Evolutionary conservation across 2,888 invertebrate genomes (phyloP), one percentile per base, ranked within the genome.

Genomic region (Euzophera pinguis): DNA sequence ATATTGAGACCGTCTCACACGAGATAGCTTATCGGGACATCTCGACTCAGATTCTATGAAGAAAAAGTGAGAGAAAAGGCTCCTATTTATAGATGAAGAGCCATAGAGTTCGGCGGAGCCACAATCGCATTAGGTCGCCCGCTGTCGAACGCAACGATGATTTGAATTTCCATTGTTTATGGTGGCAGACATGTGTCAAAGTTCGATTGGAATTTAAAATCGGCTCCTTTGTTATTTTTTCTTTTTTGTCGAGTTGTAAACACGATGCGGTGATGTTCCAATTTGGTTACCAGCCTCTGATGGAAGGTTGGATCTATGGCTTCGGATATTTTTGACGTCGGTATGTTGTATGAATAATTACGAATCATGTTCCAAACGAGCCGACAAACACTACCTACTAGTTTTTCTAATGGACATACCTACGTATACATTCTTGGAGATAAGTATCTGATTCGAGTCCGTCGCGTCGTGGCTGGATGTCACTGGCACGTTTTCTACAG

Each of bases 101-200:
- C 80, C 82, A 84, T 84, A 85, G 80, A 83, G 70, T 69, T 70
- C 77, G 69, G 71, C 69, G 71, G 72, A 64, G 55, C 73, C 86
- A 78, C 89, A 86, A 86, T 84, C 88, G 88, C 86, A 87, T 88
- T 86, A 85, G 78, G 71, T 65, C 61, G 72, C 65, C 69, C 71
- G 74, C 80, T 77, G 81, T 79, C 81, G 77, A 81, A 82, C 77
- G 70, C 75, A 73, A 84, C 79, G 84, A 90, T 89, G 90, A 90
- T 90, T 90, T 84, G 90, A 86, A 84, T 88, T 87, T 85, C 84
- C 82, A 89, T 90, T 90, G 90, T 90, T 89, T 90, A 87, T 90
- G 88, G 90, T 89, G 90, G 90, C 90, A 90, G 90, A 88, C 90
- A 89, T 90, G 88, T 89, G 90, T 90, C 90, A 89, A 88, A 89